Evolutionary conservation across 2,888 invertebrate species (phyloP).

Genomic region (Philereme vetulata): DNA sequence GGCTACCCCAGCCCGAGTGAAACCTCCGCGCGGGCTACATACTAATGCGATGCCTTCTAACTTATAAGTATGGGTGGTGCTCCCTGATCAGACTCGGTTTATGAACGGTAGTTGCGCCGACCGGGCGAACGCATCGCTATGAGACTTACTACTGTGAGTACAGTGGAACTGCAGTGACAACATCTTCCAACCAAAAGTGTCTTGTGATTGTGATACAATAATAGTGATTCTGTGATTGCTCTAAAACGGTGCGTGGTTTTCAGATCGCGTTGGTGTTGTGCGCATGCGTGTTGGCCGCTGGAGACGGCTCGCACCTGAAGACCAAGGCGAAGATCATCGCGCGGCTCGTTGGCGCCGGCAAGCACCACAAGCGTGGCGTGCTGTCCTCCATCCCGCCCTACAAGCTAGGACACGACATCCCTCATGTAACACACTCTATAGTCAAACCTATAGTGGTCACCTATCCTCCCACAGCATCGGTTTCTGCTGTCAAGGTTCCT

Average conservation of each 20-base stretch:
- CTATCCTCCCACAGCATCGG: conserved; percentile 75
- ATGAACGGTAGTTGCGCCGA: conserved; percentile 59
- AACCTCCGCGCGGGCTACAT: conserved; percentile 69
- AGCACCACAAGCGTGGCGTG: conserved; percentile 73
- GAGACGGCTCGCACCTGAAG: conserved; percentile 64
- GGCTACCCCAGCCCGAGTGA: conserved; percentile 65
- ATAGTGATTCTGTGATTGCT: conserved; percentile 27
- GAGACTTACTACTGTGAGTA: conserved; percentile 70
- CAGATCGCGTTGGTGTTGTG: conserved; percentile 71
- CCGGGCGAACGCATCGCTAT: conserved; percentile 66
- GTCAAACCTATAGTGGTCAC: conserved; percentile 75
- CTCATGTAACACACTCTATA: conserved; percentile 74
- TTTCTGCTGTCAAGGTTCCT: conserved; percentile 74
- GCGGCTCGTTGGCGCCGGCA: conserved; percentile 52
- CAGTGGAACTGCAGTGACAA: conserved; percentile 43
- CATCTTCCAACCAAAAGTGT: conserved; percentile 7
- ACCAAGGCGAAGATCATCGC: conserved; percentile 63
- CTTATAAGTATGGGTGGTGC: conserved; percentile 78
- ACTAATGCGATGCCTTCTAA: conserved; percentile 64
- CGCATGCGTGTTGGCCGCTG: conserved; percentile 58
- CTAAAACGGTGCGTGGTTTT: conserved; percentile 63
- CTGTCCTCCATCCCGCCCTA: conserved; percentile 71
- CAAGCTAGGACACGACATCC: conserved; percentile 78
- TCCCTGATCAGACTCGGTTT: conserved; percentile 59
- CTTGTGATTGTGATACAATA: conserved; percentile 41